phyloP scores from a whole-genome alignment of 2,797 vertebrate genomes.

The Etheostoma perlongum region DNA sequence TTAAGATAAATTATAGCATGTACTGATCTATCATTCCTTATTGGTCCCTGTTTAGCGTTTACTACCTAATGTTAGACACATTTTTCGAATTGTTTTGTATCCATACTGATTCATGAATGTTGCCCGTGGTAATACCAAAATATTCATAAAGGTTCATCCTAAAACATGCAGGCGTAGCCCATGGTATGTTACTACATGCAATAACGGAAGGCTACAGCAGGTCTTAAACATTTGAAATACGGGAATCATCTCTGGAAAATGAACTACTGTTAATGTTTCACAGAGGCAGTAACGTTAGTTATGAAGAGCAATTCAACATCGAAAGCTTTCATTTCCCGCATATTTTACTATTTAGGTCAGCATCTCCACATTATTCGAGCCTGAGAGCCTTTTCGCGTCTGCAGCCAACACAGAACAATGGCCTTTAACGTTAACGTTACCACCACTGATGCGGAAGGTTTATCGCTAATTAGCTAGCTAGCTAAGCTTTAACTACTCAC shows the following conservation, averaged over 20 bases:
- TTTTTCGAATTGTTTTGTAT: not conserved
- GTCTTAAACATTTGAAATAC: not conserved
- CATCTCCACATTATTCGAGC: conserved; percentile 48
- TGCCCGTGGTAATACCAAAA: accelerated
- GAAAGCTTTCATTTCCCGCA: not conserved
- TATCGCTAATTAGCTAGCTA: not conserved
- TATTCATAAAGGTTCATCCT: not conserved
- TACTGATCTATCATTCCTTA: not conserved
- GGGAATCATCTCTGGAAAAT: not conserved
- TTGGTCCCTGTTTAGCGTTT: not conserved
- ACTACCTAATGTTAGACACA: not conserved
- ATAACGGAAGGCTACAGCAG: not conserved
- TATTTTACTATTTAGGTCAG: conserved; percentile 65
- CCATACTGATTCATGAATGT: not conserved
- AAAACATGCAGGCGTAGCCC: conserved; percentile 1
- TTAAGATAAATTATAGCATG: not conserved
- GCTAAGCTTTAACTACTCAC: conserved; percentile 84
- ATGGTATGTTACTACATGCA: not conserved
- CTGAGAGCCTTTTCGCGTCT: conserved; percentile 28
- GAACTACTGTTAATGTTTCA: not conserved
- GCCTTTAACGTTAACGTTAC: conserved; percentile 25
- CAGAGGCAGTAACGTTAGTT: not conserved
- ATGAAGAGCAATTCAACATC: not conserved
- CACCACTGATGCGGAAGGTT: conserved; percentile 10
- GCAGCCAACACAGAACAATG: conserved; percentile 70